Conservation (phyloP, 2,113 vertebrate species). For the Alligator sinensis region DNA sequence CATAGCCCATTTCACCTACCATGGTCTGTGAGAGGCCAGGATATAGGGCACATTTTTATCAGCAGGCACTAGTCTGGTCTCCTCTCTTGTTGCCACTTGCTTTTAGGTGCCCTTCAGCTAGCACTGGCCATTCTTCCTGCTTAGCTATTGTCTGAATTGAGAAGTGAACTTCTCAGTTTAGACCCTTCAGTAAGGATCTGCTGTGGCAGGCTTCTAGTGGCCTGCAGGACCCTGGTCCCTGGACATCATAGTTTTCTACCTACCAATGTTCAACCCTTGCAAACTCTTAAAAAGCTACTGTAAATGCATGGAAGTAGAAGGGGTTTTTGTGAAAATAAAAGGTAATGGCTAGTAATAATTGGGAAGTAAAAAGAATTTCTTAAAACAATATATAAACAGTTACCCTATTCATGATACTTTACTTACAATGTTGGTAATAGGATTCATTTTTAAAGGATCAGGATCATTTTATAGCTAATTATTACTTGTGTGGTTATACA, state of each 20-base stretch:
- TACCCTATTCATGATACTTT: not conserved
- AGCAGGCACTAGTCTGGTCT: not conserved
- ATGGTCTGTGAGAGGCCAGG: not conserved
- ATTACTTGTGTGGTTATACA: not conserved
- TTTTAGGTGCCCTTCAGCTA: not conserved
- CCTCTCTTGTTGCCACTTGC: not conserved
- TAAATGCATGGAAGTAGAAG: not conserved
- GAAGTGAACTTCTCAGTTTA: not conserved
- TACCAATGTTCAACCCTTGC: not conserved
- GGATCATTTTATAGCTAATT: not conserved
- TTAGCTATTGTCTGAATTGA: not conserved
- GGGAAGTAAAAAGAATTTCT: not conserved
- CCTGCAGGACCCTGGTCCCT: not conserved
- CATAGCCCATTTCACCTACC: not conserved
- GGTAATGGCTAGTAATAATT: not conserved
- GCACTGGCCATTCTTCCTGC: not conserved
- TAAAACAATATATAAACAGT: not conserved
- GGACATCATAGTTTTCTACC: not conserved
- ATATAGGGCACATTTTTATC: not conserved
- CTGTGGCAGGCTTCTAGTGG: not conserved
- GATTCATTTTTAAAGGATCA: not conserved
- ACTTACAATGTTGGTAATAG: not conserved
- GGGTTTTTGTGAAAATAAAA: not conserved
- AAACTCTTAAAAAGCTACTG: not conserved
- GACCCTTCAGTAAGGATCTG: not conserved